Evolutionary conservation across 2,888 invertebrate genomes (phyloP), one percentile per base, ranked within the genome.

Genomic region (Athalia rosae): DNA sequence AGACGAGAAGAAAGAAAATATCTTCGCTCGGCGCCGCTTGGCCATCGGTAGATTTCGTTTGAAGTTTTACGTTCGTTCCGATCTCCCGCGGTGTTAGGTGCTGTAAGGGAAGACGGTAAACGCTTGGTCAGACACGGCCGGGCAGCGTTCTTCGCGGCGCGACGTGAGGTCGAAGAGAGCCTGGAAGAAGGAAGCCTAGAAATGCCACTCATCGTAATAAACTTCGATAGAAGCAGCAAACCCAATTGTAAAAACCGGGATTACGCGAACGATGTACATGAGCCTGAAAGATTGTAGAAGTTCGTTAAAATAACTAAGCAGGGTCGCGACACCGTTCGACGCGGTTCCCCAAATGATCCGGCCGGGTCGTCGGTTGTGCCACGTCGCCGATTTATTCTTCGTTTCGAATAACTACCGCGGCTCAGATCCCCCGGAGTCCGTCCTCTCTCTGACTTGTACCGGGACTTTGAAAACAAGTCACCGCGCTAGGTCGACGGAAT

Each of bases 291-390:
- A 64, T 50, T 50, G 41, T 8, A 45, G 61, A 47, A 67, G 67
- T 50, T 58, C 58, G 78, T 76, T 64, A 78, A 76, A 76, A 76
- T 76, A 78, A 78, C 66, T 48, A 59, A 61, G 53, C 76, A 78
- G 78, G 76, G 69, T 76, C 78, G 78, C 64, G 73, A 63, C 78
- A 58, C 66, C 58, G 76, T 74, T 71, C 50, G 28, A n/a, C 53
- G 67, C 67, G 62, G 15, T 9, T 6, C 59, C 61, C 28, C 62
- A 66, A 67, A 64, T 76, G 56, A 76, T 50, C 43, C 64, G 62
- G 64, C 67, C 69, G 64, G 78, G 78, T 74, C 78, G 76, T 66
- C 71, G 43, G 28, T 28, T 6, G 71, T 53, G 64, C 13, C 71
- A 62, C 74, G 13, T 9, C 56, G 7, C 11, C 71, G n/a, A n/a